Evolutionary conservation across 2,888 invertebrate genomes (phyloP).

Genomic region (Hypselothyrea guttata): DNA sequence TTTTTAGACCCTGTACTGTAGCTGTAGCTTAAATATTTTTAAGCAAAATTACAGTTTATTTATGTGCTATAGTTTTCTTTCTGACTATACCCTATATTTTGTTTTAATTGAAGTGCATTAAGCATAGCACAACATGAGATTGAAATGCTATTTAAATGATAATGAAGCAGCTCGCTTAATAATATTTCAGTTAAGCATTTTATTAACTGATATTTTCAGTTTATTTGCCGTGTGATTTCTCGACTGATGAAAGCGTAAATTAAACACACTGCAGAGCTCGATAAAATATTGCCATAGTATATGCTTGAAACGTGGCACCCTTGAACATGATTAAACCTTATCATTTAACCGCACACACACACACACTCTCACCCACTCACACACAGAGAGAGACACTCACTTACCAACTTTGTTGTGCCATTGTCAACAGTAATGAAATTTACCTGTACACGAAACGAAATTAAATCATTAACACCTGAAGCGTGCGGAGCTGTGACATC

Average conservation of each 20-base stretch:
- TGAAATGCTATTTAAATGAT: constrained; percentile 29
- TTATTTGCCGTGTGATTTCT: constrained; percentile 8
- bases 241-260: constrained; percentile 34
- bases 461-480: constrained; percentile 78
- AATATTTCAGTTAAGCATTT: constrained; percentile 29
- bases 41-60: no score
- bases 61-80: no score
- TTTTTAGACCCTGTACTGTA: no score
- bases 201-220: constrained; percentile 16
- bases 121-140: constrained; percentile 5
- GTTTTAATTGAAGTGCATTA: constrained; percentile 13
- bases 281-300: constrained; percentile 28
- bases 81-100: no score
- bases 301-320: constrained; percentile 45
- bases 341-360: constrained; percentile 55
- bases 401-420: constrained; percentile 45
- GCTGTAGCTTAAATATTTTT: no score
- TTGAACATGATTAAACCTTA: constrained; percentile 57
- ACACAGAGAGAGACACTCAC: background rate
- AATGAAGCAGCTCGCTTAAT: constrained; percentile 28
- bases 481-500: constrained; percentile 48
- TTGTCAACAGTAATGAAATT: constrained; percentile 76
- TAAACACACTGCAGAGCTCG: constrained; percentile 30
- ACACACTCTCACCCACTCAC: constrained; percentile 18
- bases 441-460: constrained; percentile 73